Evolutionary conservation across 2,797 vertebrate genomes (phyloP).

Genomic region (Mallotus villosus): DNA sequence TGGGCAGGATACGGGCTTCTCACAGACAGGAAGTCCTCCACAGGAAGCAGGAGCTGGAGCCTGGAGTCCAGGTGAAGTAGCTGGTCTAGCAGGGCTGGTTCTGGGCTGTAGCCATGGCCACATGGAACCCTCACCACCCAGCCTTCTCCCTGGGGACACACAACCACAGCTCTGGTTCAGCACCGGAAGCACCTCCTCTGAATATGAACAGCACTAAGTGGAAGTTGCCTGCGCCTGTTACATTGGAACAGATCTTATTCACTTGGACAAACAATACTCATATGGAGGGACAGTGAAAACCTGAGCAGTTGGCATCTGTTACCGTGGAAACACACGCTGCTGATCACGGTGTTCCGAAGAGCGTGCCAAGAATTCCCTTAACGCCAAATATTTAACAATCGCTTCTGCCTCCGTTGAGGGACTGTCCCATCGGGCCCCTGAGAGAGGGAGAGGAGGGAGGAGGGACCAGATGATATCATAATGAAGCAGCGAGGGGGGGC

Average conservation of each 20-base stretch:
- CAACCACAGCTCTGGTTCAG: background rate
- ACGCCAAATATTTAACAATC: slow-evolving; percentile 39
- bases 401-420: slow-evolving; percentile 40
- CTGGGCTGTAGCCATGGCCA: slow-evolving; percentile 80
- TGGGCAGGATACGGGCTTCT: slow-evolving; percentile 50
- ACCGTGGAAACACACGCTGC: slow-evolving; percentile 27
- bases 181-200: too few relatives aligned
- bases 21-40: slow-evolving; percentile 57
- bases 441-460: too few relatives aligned
- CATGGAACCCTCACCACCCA: slow-evolving; percentile 59
- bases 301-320: slow-evolving; percentile 39
- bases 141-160: slow-evolving; percentile 42
- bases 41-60: slow-evolving; percentile 73
- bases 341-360: slow-evolving; percentile 21
- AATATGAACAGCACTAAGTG: too few relatives aligned
- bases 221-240: too few relatives aligned
- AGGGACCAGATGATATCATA: slow-evolving; percentile 16
- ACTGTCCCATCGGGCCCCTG: slow-evolving; percentile 37
- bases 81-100: slow-evolving; percentile 72
- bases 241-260: too few relatives aligned
- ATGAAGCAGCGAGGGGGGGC: slow-evolving; percentile 35
- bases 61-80: slow-evolving; percentile 81
- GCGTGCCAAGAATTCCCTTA: slow-evolving; percentile 28
- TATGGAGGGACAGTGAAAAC: slow-evolving; percentile 21
- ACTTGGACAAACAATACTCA: slow-evolving; percentile 6